Evolutionary conservation across 2,113 vertebrate species (phyloP).

Genomic region (Pseudopodoces humilis): DNA sequence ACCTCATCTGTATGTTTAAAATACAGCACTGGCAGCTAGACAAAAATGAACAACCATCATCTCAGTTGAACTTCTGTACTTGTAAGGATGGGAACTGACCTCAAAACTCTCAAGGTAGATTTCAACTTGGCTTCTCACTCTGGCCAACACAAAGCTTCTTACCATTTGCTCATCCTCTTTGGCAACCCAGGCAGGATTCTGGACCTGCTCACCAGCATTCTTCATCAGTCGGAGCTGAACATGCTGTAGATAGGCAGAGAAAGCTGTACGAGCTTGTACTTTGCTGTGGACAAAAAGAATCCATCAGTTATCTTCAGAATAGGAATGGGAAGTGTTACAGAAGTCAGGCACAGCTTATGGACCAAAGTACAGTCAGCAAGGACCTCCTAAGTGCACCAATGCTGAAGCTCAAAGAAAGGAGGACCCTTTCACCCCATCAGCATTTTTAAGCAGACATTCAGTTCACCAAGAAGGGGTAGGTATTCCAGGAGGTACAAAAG

Average conservation of each 20-base stretch:
- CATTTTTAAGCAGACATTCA: background rate
- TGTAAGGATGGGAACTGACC: background rate
- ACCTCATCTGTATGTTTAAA: background rate
- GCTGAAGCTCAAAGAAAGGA: background rate
- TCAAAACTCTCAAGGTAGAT: background rate
- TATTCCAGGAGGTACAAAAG: background rate
- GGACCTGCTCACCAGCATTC: conserved; percentile 75
- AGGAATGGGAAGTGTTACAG: background rate
- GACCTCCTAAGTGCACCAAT: background rate
- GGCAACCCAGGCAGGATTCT: conserved; percentile 78
- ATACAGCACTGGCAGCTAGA: background rate
- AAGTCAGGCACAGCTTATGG: background rate
- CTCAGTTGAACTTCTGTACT: background rate
- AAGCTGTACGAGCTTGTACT: conserved; percentile 91
- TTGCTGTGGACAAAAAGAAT: conserved; percentile 79
- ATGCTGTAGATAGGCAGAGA: conserved; percentile 90
- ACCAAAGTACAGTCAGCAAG: background rate
- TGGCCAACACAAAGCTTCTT: conserved; percentile 52
- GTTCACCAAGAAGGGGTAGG: background rate
- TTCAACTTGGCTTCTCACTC: background rate
- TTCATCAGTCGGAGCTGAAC: conserved; percentile 87
- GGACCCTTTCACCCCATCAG: background rate
- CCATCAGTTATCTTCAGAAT: background rate
- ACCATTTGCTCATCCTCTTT: conserved; percentile 95
- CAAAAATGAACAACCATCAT: background rate